Base-by-base conservation (phyloP, 2,113 vertebrate genomes). In the Mormyrus lacerda region DNA sequence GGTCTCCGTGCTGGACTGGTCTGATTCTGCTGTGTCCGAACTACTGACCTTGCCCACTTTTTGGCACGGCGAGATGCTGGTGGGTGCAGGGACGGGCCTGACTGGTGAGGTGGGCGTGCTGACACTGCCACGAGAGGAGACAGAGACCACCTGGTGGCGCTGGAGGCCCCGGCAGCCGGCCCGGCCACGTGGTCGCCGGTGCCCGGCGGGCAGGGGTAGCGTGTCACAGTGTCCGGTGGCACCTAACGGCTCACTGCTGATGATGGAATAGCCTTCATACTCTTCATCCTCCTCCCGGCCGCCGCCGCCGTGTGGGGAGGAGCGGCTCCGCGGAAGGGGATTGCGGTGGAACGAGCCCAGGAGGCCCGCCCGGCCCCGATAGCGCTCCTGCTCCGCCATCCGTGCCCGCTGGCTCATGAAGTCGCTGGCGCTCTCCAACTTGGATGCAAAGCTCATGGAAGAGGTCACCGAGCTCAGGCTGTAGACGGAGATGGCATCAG, bases 401-500 rank as follows among this genome's bases (percentile, higher is more conserved):
- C 96, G 95, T 0, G 93, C 94, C 31, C 97, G 94, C 89, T 96
- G 94, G 84, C 93, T 92, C 8, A 95, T 93, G 4, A 95, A 96
- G 87, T 99, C 98, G n/a, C 91, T 61, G 1, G 87, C 0, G 0
- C 93, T 95, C 45, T 99, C 98, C 0, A 97, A 95, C 94, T 97
- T 99, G 91, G 97, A 98, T 84, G 94, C 97, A 69, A 98, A 99
- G 92, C 98, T 99, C 97, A 98, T 97, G 21, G 97, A 97, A 44
- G 98, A 99, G 21, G 98, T 96, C 17, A 99, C 97, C 88, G 98
- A 99, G 95, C 98, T 99, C 90, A 99, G 96, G 91, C 98, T 99
- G 90, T 99, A 99, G 85, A 99, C 97, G 1, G 98, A 99, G 92
- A 99, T 98, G 94, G 97, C 97, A 53, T 99, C 98, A 0, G 97